A percentile compares a stretch with the other conserved stretches of the same genome.
Conservation (phyloP, 2,797 vertebrate species). For the Crax fasciolata region DNA sequence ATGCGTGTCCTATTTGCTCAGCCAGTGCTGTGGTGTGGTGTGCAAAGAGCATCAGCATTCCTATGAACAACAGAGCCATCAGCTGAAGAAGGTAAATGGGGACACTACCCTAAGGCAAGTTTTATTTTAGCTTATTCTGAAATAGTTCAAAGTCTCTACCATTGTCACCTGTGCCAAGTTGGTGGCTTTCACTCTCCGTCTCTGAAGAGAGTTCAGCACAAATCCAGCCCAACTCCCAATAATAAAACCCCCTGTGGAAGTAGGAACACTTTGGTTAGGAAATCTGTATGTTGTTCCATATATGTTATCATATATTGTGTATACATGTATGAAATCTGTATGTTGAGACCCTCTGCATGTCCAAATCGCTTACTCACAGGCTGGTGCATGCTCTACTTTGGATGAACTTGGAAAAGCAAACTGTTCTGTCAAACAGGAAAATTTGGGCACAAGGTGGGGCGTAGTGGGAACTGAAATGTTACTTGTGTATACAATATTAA, state of each 20-base stretch:
- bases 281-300: no score
- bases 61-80: neutral
- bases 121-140: neutral
- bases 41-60: neutral
- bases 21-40: neutral
- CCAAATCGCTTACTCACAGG: accelerated
- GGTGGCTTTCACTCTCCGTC: neutral
- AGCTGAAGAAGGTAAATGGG: neutral
- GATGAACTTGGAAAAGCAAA: neutral
- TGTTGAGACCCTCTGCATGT: neutral
- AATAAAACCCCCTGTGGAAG: neutral
- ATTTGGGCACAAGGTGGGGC: neutral
- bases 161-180: neutral
- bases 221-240: neutral
- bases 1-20: neutral
- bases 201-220: neutral
- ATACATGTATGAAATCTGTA: no score
- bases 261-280: accelerated
- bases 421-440: neutral
- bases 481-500: neutral
- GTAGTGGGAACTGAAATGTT: neutral
- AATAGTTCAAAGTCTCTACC: neutral
- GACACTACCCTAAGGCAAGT: neutral
- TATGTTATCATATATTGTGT: no score
- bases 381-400: neutral